Conservation (phyloP, 1,140 invertebrate species). For the Achroia grisella region DNA sequence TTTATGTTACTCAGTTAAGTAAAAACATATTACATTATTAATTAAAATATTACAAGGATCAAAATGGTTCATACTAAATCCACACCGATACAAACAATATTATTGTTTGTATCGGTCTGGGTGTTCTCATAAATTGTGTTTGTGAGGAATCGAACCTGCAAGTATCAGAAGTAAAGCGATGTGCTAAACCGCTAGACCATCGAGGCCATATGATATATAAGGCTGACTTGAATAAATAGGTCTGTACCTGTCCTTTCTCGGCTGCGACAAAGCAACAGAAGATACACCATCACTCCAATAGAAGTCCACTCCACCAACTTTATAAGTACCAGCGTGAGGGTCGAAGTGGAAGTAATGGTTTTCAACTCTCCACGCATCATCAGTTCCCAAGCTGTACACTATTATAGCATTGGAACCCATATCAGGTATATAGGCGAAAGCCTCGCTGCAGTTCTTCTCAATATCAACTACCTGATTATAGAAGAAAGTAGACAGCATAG, state of each 20-base stretch:
- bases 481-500: neutral
- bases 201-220: no score
- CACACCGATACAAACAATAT: no score
- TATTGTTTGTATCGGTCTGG: no score
- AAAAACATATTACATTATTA: no score
- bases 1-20: no score
- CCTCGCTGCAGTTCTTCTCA: slow-evolving; percentile 76
- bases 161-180: no score
- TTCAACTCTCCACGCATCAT: slow-evolving; percentile 82
- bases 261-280: slow-evolving; percentile 74
- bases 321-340: slow-evolving; percentile 80
- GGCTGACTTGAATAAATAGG: no score
- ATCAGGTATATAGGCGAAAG: slow-evolving; percentile 83
- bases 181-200: no score
- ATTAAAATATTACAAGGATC: no score
- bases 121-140: no score
- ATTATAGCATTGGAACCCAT: slow-evolving; percentile 81
- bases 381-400: slow-evolving; percentile 79
- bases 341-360: slow-evolving; percentile 87
- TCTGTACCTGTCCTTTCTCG: slow-evolving; percentile 53
- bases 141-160: no score
- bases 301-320: slow-evolving; percentile 80
- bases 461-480: slow-evolving; percentile 75
- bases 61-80: no score
- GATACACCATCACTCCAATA: slow-evolving; percentile 85